Percentiles rank a stretch among this genome's conserved stretches.
Conservation (phyloP, 2,888 invertebrate species). For the Drosophila mimetica region DNA sequence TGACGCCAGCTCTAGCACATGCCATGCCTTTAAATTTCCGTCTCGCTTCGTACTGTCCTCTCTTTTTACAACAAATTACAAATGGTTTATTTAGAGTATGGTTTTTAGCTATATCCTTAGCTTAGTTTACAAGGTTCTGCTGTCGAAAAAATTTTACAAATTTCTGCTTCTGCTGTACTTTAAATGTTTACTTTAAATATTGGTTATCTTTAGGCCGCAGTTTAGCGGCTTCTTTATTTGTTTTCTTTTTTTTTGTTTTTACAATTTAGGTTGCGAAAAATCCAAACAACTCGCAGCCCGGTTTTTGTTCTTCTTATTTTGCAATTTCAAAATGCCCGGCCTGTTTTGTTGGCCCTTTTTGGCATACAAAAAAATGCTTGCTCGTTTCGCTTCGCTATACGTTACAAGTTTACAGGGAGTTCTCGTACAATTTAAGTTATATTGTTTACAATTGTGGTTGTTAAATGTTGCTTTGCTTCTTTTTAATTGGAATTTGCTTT, state of each 20-base stretch:
- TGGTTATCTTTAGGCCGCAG: conserved; percentile 25
- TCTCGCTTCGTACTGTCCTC: conserved; percentile 21
- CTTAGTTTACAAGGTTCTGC: conserved; percentile 65
- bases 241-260: conserved; percentile 43
- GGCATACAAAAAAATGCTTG: conserved; percentile 27
- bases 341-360: conserved; percentile 1
- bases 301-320: conserved; percentile 15
- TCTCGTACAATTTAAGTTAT: conserved; percentile 52
- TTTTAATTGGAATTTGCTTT: conserved; percentile 26
- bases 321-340: conserved; percentile 5
- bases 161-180: conserved; percentile 54
- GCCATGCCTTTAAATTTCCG: conserved; percentile 30
- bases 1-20: conserved; percentile 51
- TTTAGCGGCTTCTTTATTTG: conserved; percentile 17
- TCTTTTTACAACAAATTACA: conserved; percentile 79
- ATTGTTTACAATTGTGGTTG: conserved; percentile 58
- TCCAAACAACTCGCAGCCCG: conserved; percentile 49
- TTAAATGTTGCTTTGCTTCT: conserved; percentile 22
- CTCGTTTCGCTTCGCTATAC: conserved; percentile 41
- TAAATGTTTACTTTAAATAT: conserved; percentile 43
- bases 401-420: conserved; percentile 41
- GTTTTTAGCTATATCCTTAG: conserved; percentile 51
- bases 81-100: conserved; percentile 59
- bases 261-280: conserved; percentile 69
- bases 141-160: conserved; percentile 70